Evolutionary conservation across 2,888 invertebrate genomes (phyloP), one percentile per base, ranked within the genome.

Genomic region (Ptychoptera albimana): DNA sequence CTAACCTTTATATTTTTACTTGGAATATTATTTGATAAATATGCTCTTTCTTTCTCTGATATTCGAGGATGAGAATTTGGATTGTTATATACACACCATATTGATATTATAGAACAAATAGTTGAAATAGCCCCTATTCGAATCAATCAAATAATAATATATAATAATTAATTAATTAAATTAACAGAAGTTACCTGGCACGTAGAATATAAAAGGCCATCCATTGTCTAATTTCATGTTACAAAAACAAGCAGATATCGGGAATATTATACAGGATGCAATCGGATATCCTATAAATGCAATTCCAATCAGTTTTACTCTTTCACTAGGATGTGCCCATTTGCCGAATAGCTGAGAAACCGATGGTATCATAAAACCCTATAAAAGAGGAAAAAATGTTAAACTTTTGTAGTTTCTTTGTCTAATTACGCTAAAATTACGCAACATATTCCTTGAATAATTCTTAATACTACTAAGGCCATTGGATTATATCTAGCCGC

Each of bases 181-280:
- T 36, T 37, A 40, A 35, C 9, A 32, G 12, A 7, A 35, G 44
- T 51, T 56, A 64, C 72, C 72, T 43, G 74, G 59, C 9, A 70
- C 58, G 56, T 77, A 77, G 58, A 77, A 78, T 6, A 75, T 70
- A 9, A 68, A 65, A 2, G 70, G 68, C 78, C 78, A 78, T 11
- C 76, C 74, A 23, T 23, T 23, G 23, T 23, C 23, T 23, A 23
- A 5, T 5, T 23, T 3, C 45, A 67, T 67, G 46, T 69, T 60
- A 54, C 77, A 77, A 8, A 79, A 56, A 13, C 69, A 60, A 15
- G 71, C 73, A 4, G 73, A 67, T 15, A 76, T 49, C 0, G 77
- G 75, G 50, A 73, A 72, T 1, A 72, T 71, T 8, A 74, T 44
- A 2, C 66, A 55, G 1, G 63, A 57, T 2, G 66, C 69, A 51